A percentile compares a stretch with the other conserved stretches of the same genome.
Evolutionary conservation across 2,797 vertebrate genomes (phyloP).

Genomic region (Mormyrus hasselquistii): DNA sequence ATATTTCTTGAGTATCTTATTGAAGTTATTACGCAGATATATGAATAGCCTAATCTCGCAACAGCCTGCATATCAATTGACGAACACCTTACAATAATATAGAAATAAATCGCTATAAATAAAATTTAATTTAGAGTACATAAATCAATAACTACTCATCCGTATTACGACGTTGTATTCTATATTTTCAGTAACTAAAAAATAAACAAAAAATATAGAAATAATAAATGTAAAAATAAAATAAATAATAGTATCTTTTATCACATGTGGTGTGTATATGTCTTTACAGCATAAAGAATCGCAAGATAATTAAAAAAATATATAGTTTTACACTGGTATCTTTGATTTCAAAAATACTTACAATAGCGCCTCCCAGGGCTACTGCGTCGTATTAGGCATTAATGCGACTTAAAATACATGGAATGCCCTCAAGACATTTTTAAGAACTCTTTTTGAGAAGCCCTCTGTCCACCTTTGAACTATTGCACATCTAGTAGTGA

Average conservation of each 20-base stretch:
- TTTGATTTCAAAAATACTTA: slow-evolving; percentile 10
- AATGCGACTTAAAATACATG: background rate
- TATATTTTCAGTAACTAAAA: background rate
- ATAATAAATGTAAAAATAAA: background rate
- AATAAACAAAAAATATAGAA: background rate
- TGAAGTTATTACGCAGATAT: background rate
- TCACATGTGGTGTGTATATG: background rate
- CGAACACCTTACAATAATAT: background rate
- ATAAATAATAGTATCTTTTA: background rate
- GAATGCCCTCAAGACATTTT: background rate
- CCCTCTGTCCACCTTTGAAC: background rate
- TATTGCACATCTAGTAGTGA: background rate
- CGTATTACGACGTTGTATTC: background rate
- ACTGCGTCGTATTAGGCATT: background rate
- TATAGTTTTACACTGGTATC: background rate
- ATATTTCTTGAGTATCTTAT: background rate
- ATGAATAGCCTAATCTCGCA: background rate
- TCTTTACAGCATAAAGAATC: background rate
- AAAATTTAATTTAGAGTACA: background rate
- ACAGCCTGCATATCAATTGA: background rate
- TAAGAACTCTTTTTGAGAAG: background rate
- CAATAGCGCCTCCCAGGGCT: slow-evolving; percentile 25
- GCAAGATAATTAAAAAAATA: background rate
- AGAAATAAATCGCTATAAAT: background rate
- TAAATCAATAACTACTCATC: background rate